These are phyloP conservation scores for Ectemnius cavifrons DNA, from an alignment of 2,888 invertebrate species.

Conservation along the genomic window DNA sequence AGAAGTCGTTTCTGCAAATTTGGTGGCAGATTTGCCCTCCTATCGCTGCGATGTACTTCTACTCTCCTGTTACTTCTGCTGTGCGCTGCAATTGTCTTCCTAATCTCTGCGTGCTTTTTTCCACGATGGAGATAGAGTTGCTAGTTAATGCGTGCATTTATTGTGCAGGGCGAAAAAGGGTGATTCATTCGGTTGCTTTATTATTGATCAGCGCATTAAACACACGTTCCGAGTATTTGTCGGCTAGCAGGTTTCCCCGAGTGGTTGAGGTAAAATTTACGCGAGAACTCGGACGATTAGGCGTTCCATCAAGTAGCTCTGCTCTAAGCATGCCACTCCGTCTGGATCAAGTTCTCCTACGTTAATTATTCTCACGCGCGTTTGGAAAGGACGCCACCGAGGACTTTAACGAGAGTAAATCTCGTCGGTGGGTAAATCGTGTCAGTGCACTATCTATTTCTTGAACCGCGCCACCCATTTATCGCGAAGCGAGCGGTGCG, in stretches of 20 bases:
- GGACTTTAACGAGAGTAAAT: too few relatives aligned
- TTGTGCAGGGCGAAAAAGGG: not conserved
- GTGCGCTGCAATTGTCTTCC: not conserved
- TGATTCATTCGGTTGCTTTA: not conserved
- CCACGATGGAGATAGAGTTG: not conserved
- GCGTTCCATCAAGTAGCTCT: not conserved
- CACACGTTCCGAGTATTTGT: not conserved
- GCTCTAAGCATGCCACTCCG: too few relatives aligned
- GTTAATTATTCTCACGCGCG: too few relatives aligned
- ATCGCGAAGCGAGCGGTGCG: too few relatives aligned
- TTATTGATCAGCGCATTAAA: conserved; percentile 2
- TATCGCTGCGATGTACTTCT: not conserved
- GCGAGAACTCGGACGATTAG: not conserved
- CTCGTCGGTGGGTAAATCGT: too few relatives aligned
- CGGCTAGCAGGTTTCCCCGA: not conserved
- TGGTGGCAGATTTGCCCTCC: not conserved
- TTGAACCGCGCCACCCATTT: too few relatives aligned
- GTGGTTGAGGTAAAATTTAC: not conserved
- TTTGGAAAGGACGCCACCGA: too few relatives aligned
- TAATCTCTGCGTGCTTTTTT: not conserved
- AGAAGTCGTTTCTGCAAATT: not conserved
- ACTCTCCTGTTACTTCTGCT: too few relatives aligned
- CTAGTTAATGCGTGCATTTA: not conserved
- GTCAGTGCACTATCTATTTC: too few relatives aligned
- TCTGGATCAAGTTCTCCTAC: too few relatives aligned